These are phyloP conservation scores for Atta texana DNA, from an alignment of 1,140 invertebrate genomes.

Conservation along the genomic window DNA sequence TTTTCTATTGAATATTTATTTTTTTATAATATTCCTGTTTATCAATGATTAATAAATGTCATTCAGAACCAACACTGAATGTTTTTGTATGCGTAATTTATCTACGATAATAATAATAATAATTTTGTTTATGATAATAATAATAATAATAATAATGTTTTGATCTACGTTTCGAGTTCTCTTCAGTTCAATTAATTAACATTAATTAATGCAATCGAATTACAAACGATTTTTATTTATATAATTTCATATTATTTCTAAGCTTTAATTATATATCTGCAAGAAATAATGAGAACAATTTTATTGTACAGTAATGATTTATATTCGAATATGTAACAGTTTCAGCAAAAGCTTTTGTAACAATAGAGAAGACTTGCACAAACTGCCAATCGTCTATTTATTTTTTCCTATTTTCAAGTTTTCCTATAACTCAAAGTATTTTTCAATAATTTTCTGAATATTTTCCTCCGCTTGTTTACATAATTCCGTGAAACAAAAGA, in stretches of 20 bases:
- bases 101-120: too few relatives aligned
- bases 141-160: too few relatives aligned
- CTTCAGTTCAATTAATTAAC: too few relatives aligned
- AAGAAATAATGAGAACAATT: neutral
- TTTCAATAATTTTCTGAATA: conserved; percentile 29
- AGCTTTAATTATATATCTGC: neutral
- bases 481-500: conserved; percentile 14
- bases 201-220: too few relatives aligned
- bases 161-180: too few relatives aligned
- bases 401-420: neutral
- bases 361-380: neutral
- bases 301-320: neutral
- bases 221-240: neutral
- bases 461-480: conserved; percentile 14
- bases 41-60: too few relatives aligned
- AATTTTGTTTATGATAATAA: too few relatives aligned
- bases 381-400: neutral
- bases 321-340: neutral
- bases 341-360: neutral
- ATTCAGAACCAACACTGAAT: too few relatives aligned
- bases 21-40: neutral
- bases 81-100: too few relatives aligned
- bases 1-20: neutral
- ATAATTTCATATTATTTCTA: neutral
- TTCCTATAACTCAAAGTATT: neutral